Conservation (phyloP, 2,113 vertebrate species). For the Ginglymostoma cirratum region DNA sequence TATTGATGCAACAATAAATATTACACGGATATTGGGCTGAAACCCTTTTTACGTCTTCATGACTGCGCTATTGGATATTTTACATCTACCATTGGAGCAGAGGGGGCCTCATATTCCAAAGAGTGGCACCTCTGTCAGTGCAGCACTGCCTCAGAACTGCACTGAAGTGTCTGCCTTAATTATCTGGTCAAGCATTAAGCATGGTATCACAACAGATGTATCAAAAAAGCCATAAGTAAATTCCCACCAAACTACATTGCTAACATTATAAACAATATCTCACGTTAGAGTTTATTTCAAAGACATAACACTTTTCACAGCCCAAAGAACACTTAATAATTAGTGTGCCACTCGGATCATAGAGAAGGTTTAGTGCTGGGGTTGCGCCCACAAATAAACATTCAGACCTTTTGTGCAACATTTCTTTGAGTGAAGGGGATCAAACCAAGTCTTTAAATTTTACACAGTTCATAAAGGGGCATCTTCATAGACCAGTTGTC, state of each 20-base stretch:
- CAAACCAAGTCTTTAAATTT: not conserved
- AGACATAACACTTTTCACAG: not conserved
- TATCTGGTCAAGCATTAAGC: not conserved
- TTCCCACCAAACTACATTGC: not conserved
- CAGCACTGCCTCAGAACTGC: not conserved
- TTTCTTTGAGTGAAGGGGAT: not conserved
- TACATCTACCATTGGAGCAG: not conserved
- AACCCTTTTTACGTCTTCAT: not conserved
- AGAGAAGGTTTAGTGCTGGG: not conserved
- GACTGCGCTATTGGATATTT: not conserved
- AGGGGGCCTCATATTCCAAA: not conserved
- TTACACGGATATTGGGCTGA: not conserved
- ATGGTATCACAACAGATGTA: not conserved
- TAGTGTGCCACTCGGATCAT: not conserved
- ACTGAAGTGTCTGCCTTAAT: not conserved
- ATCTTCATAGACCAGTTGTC: not conserved
- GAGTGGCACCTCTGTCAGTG: not conserved
- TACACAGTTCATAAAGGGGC: not conserved
- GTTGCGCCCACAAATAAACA: not conserved
- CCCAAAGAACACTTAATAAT: not conserved
- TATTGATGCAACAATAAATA: not conserved
- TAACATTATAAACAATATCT: not conserved
- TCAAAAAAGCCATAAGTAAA: not conserved
- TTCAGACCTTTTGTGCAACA: not conserved
- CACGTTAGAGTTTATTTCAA: not conserved